Percentiles rank a stretch among this genome's conserved stretches.
phyloP scores from a whole-genome alignment of 2,797 vertebrate genomes.

The Spheniscus humboldti region DNA sequence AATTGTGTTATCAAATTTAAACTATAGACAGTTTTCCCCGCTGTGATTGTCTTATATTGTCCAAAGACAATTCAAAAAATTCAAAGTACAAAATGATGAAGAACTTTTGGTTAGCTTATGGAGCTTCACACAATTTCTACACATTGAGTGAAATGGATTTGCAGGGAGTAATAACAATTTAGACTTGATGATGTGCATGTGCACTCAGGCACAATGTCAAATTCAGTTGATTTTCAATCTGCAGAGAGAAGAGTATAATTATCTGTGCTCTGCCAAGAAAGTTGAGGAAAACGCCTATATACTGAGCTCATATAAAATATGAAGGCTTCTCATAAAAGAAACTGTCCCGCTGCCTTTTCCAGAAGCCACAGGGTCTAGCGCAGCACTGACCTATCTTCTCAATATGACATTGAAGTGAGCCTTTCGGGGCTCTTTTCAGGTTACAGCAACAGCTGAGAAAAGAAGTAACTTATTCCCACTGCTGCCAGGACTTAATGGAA shows the following conservation, averaged over 20 bases:
- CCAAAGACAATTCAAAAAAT: background rate
- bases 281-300: background rate
- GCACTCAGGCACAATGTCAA: background rate
- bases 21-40: background rate
- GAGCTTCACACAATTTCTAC: background rate
- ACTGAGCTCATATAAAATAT: background rate
- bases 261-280: background rate
- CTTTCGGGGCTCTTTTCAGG: background rate
- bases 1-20: background rate
- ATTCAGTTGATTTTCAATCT: background rate
- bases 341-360: background rate
- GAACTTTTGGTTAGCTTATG: background rate
- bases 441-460: slow-evolving; percentile 43
- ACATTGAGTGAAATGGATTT: background rate
- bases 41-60: background rate
- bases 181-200: background rate
- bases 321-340: background rate
- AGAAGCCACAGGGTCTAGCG: background rate
- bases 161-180: background rate
- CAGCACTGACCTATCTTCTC: background rate
- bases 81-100: background rate
- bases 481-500: slow-evolving; percentile 19
- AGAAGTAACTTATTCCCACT: background rate
- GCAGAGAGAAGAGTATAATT: background rate
- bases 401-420: background rate